Evolutionary conservation across 1,140 invertebrate genomes (phyloP).

Genomic region (Pararge aegeria): DNA sequence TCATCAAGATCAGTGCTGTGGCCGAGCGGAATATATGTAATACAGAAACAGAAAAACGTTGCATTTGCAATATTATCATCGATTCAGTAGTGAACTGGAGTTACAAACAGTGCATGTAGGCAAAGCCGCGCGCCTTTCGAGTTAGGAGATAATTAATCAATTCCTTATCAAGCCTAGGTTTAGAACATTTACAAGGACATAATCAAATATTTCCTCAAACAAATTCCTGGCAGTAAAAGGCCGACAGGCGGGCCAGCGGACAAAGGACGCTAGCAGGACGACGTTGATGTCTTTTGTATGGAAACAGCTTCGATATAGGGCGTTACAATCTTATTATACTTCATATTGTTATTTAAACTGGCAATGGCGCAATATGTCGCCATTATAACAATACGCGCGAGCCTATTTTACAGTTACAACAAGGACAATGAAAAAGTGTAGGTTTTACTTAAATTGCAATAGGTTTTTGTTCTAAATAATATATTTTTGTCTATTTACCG

Average conservation of each 20-base stretch:
- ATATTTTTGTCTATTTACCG: background rate
- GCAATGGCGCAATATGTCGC: background rate
- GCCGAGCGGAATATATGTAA: too few relatives aligned
- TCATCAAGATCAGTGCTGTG: too few relatives aligned
- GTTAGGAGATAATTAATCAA: too few relatives aligned
- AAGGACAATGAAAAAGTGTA: slow-evolving; percentile 1
- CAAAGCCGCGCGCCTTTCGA: too few relatives aligned
- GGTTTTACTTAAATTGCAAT: background rate
- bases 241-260: slow-evolving; percentile 6
- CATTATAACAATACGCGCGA: background rate
- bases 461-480: background rate
- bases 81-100: too few relatives aligned
- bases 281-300: slow-evolving; percentile 27
- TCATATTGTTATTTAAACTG: background rate
- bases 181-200: background rate
- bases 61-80: too few relatives aligned
- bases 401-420: background rate
- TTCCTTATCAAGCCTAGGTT: background rate
- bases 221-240: slow-evolving; percentile 18
- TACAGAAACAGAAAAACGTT: too few relatives aligned
- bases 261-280: slow-evolving; percentile 3
- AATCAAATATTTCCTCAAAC: slow-evolving; percentile 14
- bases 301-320: slow-evolving; percentile 13
- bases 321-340: background rate
- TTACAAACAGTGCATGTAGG: too few relatives aligned